Base-by-base conservation (phyloP, 2,888 invertebrate species). In the Drosophila kanekoi region DNA sequence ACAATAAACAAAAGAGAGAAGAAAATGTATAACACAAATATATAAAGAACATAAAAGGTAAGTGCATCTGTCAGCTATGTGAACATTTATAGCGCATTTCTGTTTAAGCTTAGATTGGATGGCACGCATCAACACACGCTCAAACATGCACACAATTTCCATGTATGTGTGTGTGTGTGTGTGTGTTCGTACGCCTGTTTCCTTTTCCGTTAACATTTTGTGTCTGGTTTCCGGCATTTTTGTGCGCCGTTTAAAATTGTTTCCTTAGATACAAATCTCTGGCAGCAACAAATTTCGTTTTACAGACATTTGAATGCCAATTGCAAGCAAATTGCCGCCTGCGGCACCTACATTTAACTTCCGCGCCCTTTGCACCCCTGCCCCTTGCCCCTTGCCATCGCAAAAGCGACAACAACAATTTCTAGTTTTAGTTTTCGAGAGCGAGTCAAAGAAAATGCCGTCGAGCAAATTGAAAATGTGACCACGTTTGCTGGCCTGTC, bases 201-300 rank as follows among this genome's bases (percentile, higher is more conserved):
- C 83, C 88, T 80, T 73, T 88, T 84, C 84, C 84, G 88, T 83
- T 83, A 79, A 80, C 89, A 88, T 84, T 83, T 86, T 84, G 83
- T 86, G 87, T 82, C 83, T 88, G 88, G 88, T 83, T 88, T 84
- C 84, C 84, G 84, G 88, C 84, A 86, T 86, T 88, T 88, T 88
- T 88, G 84, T 88, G 51, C 75, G 83, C 84, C 72, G 78, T 78
- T 84, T 88, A 88, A 84, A 88, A 84, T 88, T 84, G 84, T 88
- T 84, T 84, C 88, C 81, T 75, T 61, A 72, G 84, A 86, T 82
- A 80, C 85, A 81, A 87, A 84, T 88, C 89, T 75, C 23, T 28
- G 47, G 62, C 71, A 57, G 63, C 61, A 59, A 59, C 66, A 60
- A 80, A 65, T 76, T 62, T 59, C 47, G 54, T 68, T 74, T 69